phyloP scores from a whole-genome alignment of 2,113 vertebrate genomes.

The Girardinichthys multiradiatus region DNA sequence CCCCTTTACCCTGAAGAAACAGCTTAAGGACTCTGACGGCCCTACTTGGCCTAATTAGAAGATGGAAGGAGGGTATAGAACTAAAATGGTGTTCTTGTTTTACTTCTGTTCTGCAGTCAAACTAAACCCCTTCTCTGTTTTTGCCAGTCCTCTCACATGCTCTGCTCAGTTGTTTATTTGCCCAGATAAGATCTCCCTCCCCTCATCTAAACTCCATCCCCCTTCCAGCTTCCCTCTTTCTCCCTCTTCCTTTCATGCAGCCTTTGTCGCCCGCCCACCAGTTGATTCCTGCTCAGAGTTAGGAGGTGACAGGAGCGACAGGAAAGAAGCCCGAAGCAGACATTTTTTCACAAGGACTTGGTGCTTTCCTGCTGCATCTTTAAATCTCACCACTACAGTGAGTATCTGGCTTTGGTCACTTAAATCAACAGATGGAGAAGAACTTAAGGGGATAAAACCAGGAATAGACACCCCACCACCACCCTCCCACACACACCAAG shows the following conservation, averaged over 20 bases:
- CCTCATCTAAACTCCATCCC: slow-evolving; percentile 5
- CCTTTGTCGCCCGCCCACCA: slow-evolving; percentile 43
- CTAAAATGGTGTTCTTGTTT: not conserved
- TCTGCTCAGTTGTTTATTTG: slow-evolving; percentile 62
- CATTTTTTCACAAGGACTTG: slow-evolving; percentile 20
- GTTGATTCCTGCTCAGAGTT: slow-evolving; percentile 41
- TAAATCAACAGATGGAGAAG: slow-evolving; percentile 16
- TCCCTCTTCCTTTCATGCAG: slow-evolving; percentile 19
- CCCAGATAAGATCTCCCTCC: slow-evolving; percentile 21
- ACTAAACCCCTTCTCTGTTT: slow-evolving; percentile 11
- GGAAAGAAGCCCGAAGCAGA: slow-evolving; percentile 4
- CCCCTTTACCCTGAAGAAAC: too few species aligned
- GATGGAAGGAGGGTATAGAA: not conserved
- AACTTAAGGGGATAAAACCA: not conserved
- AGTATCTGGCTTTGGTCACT: slow-evolving; percentile 56
- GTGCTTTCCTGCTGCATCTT: slow-evolving; percentile 17
- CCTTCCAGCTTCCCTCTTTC: slow-evolving; percentile 13
- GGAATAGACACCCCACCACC: not conserved
- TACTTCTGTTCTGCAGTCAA: not conserved
- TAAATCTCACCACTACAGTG: slow-evolving; percentile 49
- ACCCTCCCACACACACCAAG: not conserved
- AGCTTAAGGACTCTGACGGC: not conserved
- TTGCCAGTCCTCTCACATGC: slow-evolving; percentile 48
- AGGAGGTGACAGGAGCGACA: slow-evolving; percentile 27
- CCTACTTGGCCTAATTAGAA: too few species aligned